Evolutionary conservation across 2,888 invertebrate species (phyloP).

Genomic region (Ceramica pisi): DNA sequence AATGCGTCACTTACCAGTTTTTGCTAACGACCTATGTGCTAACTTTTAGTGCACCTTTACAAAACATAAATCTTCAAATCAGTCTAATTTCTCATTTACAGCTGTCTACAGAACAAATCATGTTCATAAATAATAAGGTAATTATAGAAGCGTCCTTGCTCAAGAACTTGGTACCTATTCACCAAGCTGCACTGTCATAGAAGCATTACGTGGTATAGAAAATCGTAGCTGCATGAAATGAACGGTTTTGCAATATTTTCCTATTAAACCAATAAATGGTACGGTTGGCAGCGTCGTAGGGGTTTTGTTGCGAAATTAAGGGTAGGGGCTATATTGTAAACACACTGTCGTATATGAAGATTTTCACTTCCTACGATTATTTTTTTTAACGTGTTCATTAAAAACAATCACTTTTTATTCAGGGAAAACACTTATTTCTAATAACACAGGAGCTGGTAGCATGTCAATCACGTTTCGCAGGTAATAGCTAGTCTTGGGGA

Average conservation of each 20-base stretch:
- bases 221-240: not conserved
- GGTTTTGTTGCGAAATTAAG: not conserved
- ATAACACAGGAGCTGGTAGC: not conserved
- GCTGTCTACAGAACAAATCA: too few relatives aligned
- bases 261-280: not conserved
- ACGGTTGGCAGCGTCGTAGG: not conserved
- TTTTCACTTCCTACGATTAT: not conserved
- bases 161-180: not conserved
- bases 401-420: not conserved
- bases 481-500: not conserved
- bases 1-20: not conserved
- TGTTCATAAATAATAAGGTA: conserved; percentile 3
- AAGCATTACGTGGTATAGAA: conserved; percentile 1
- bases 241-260: not conserved
- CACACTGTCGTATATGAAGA: not conserved
- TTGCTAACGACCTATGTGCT: not conserved
- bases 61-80: not conserved
- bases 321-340: not conserved
- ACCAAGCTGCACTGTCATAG: not conserved
- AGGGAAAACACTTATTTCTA: not conserved
- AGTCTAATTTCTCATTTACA: not conserved
- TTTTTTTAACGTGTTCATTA: not conserved
- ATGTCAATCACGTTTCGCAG: not conserved
- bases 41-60: not conserved
- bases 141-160: conserved; percentile 1